Conservation (phyloP, 2,797 vertebrate species). For the Hyperoplus immaculatus region DNA sequence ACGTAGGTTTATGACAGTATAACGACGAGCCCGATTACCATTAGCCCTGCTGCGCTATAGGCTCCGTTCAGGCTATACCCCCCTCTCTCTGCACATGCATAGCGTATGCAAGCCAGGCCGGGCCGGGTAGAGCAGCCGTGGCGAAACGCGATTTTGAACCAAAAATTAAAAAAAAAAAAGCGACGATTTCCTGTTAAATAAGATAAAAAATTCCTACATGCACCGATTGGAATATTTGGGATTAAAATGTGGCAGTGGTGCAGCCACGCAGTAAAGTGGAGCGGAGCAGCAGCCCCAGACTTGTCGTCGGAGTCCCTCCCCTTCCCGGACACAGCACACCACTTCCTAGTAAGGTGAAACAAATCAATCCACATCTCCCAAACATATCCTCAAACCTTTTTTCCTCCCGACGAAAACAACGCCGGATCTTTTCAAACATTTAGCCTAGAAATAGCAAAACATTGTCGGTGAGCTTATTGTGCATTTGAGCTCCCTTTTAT, state of each 20-base stretch:
- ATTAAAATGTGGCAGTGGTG: conserved; percentile 39
- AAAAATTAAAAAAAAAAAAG: background rate
- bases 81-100: background rate
- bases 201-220: conserved; percentile 3
- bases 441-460: conserved; percentile 1
- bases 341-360: conserved; percentile 98
- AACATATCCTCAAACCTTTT: conserved; percentile 38
- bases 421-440: background rate
- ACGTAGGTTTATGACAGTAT: conserved; percentile 18
- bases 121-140: conserved; percentile 5
- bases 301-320: conserved; percentile 89
- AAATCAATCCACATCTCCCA: conserved; percentile 91
- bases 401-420: conserved; percentile 25
- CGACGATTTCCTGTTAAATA: background rate
- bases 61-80: conserved; percentile 11
- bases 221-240: conserved; percentile 26
- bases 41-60: conserved; percentile 64
- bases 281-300: conserved; percentile 66
- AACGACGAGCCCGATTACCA: conserved; percentile 36
- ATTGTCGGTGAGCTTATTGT: background rate
- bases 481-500: background rate
- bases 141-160: conserved; percentile 15
- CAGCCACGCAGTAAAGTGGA: conserved; percentile 48
- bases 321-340: conserved; percentile 93
- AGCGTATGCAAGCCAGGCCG: conserved; percentile 39